Evolutionary conservation across 2,113 vertebrate genomes (phyloP), one percentile per base, ranked within the genome.

Genomic region (Scytalopus superciliaris): DNA sequence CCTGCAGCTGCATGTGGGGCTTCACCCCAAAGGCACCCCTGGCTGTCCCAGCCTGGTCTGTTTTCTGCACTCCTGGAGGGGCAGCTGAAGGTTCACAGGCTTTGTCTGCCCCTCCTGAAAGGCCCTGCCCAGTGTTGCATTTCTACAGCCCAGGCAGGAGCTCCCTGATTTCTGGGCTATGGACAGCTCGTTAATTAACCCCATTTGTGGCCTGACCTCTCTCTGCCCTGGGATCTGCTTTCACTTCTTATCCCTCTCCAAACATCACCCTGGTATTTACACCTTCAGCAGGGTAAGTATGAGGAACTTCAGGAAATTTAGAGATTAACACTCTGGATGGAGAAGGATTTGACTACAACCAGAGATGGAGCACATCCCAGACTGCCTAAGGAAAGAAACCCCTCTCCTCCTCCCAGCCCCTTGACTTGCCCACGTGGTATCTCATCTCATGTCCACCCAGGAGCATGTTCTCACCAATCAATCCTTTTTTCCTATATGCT

Each of bases 121-220:
- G 28, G 5, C 22, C n/a, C 30, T 39, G 15, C 28, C 33, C 57
- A 63, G 2, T 23, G 19, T 27, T 4, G 13, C n/a, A 44, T 16
- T 31, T 3, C 7, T 42, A 69, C 33, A 80, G 49, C 42, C 9
- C 72, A 42, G 37, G 53, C 3, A 85, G 64, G 37, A 91, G 64
- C 37, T 73, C 45, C 52, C 25, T 19, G 27, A 0, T 5, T 17
- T 8, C 67, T 30, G 66, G 42, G 31, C 56, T 1, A 31, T 0
- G 3, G 45, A 40, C 16, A 52, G n/a, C 23, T 13, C 74, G 82
- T 79, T 16, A 27, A 45, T 23, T 8, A 24, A 56, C 3, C 18
- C 3, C 5, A 2, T 10, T 22, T 17, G 24, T 7, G 24, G 49
- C 23, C 37, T 49, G 75, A 66, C 31, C 22, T 44, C 63, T 15